phyloP scores from a whole-genome alignment of 2,888 invertebrate genomes.

The Rhorus exstirpatorius region DNA sequence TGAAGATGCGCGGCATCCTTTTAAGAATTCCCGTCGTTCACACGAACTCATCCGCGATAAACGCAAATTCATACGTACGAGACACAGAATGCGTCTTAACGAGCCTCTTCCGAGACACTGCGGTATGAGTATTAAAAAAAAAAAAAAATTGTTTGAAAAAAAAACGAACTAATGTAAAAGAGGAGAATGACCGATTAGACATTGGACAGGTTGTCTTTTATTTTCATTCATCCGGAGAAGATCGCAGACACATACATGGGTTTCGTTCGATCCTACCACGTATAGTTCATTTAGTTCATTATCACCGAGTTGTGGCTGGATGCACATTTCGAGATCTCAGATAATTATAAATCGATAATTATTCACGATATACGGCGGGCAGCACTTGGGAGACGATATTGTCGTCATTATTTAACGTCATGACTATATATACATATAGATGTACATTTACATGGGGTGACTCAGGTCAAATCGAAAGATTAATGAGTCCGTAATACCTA shows the following conservation, averaged over 20 bases:
- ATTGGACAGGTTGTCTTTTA: slow-evolving; percentile 28
- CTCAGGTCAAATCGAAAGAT: background rate
- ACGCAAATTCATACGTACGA: slow-evolving; percentile 23
- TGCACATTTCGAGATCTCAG: slow-evolving; percentile 44
- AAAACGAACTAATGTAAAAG: slow-evolving; percentile 8
- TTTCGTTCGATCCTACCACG: slow-evolving; percentile 52
- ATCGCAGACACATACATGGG: slow-evolving; percentile 11
- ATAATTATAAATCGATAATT: slow-evolving; percentile 69
- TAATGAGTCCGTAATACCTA: no score
- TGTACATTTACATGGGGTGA: background rate
- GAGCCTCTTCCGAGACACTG: slow-evolving; percentile 73
- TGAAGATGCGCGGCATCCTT: slow-evolving; percentile 76
- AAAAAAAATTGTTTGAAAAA: slow-evolving; percentile 13
- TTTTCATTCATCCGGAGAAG: slow-evolving; percentile 10
- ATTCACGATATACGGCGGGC: slow-evolving; percentile 46
- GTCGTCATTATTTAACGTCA: slow-evolving; percentile 16
- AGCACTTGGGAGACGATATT: slow-evolving; percentile 44
- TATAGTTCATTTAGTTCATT: no score
- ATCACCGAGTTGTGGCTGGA: slow-evolving; percentile 50
- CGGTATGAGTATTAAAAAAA: slow-evolving; percentile 64
- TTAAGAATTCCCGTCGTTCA: slow-evolving; percentile 61
- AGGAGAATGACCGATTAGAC: slow-evolving; percentile 60
- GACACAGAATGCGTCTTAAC: slow-evolving; percentile 76
- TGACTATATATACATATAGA: background rate
- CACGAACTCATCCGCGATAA: background rate